Conservation (phyloP, 2,113 vertebrate genomes). For the Prolemur simus region DNA sequence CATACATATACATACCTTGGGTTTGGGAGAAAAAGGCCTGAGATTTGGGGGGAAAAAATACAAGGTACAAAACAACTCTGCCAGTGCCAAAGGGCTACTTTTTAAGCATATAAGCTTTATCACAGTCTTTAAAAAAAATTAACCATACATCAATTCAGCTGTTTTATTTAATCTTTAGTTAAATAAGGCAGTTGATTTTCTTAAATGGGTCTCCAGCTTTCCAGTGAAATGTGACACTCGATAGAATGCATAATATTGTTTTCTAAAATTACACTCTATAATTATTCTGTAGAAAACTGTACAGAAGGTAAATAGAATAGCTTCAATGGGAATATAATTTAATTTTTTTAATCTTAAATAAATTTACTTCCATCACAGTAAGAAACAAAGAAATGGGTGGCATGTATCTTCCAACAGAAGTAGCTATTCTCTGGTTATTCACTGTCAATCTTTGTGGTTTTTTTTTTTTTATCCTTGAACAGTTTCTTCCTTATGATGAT, state of each 20-base stretch:
- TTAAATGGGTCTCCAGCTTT: neutral
- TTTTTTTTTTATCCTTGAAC: neutral
- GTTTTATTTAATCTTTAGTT: conserved; percentile 56
- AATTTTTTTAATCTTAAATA: conserved; percentile 24
- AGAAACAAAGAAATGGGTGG: neutral
- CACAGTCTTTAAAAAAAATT: conserved; percentile 49
- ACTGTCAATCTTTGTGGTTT: neutral
- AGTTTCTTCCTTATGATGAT: conserved; percentile 40
- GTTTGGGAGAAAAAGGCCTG: conserved; percentile 56
- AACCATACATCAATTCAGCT: conserved; percentile 12
- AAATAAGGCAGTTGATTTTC: neutral
- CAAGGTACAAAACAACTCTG: conserved; percentile 32
- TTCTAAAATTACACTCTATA: conserved; percentile 38
- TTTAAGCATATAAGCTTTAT: conserved; percentile 74
- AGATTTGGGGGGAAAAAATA: conserved; percentile 37
- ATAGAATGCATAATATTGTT: conserved; percentile 31
- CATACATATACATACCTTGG: neutral
- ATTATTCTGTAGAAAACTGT: conserved; percentile 56
- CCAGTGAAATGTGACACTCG: neutral
- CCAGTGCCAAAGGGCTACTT: conserved; percentile 80
- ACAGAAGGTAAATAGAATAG: conserved; percentile 61
- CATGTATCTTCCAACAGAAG: conserved; percentile 50
- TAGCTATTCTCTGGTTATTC: conserved; percentile 51
- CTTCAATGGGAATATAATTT: conserved; percentile 45
- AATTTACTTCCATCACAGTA: conserved; percentile 34